These are phyloP conservation scores for Holotrichia oblita DNA, from an alignment of 1,140 invertebrate species.

Conservation along the genomic window DNA sequence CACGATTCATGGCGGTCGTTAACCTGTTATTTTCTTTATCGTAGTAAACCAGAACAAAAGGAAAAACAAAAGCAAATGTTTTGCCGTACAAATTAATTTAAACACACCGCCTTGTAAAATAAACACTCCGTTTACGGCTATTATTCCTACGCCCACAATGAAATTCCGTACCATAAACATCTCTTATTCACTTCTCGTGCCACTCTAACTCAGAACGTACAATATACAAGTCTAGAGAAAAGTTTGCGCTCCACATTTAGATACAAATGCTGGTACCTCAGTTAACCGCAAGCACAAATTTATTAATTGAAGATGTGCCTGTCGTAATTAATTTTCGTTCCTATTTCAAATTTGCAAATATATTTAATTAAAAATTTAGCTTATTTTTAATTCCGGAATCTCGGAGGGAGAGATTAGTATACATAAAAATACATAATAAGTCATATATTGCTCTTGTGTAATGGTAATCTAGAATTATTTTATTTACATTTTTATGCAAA, in stretches of 20 bases:
- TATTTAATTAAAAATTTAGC: no score
- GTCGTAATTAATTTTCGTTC: no score
- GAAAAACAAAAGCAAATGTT: slow-evolving; percentile 27
- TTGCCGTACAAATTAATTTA: slow-evolving; percentile 33
- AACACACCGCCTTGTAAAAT: slow-evolving; percentile 33
- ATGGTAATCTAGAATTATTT: no score
- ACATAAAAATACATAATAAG: no score
- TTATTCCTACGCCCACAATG: slow-evolving; percentile 26
- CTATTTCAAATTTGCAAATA: no score
- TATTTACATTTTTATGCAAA: no score
- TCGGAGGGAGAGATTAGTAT: no score
- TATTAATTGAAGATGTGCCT: no score
- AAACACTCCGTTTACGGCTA: slow-evolving; percentile 28
- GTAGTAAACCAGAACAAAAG: background rate
- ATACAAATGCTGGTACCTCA: background rate
- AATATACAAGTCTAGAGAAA: background rate
- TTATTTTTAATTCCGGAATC: no score
- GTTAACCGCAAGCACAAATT: background rate
- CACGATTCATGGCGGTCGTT: background rate
- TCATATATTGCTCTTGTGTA: no score
- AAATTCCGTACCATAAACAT: slow-evolving; percentile 35
- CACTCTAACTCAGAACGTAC: slow-evolving; percentile 16
- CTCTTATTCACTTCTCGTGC: slow-evolving; percentile 7
- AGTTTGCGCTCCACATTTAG: background rate
- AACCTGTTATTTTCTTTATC: slow-evolving; percentile 34